Base-by-base conservation (phyloP, 2,113 vertebrate species). In the Poicephalus meyeri region DNA sequence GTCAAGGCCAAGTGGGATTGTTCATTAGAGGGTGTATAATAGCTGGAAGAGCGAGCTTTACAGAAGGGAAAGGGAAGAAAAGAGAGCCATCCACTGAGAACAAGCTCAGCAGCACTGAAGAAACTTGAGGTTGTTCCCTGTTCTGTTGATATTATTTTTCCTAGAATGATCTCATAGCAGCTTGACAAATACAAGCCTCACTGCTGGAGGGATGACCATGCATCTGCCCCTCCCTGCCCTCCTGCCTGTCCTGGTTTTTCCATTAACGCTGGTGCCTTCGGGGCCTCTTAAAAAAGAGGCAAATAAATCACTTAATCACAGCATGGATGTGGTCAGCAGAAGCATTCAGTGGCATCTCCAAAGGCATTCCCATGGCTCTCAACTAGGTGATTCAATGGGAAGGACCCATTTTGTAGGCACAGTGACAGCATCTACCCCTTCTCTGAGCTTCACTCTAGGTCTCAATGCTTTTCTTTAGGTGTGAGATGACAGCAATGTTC, bases 181-280 rank as follows among this genome's bases (percentile, higher is more conserved):
- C 49, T 64, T 49, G 58, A 79, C 47, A 65, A 91, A 91, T 49
- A 61, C 35, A n/a, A 72, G 20, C 18, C 65, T 76, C 47, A 1
- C 52, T 88, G 90, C 88, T 77, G 77, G 76, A 84, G 49, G 52
- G 39, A 28, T 83, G 89, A 71, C 80, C 89, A 24, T 49, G 78
- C 61, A 42, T 11, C 80, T 92, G 88, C 44, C 73, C 44, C 80
- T 90, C 91, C 69, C 91, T 76, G 83, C 72, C 86, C 93, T 84
- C 33, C 29, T 35, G 50, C 73, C 18, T 29, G 9, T 2, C 35
- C 10, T 60, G 42, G 42, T 47, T 79, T 92, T 92, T 94, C 94
- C 93, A 89, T 86, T 69, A 72, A 47, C 65, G 13, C 14, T 10
- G 2, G 5, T 61, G 91, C 88, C 91, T 80, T 63, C 1, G 0